phyloP scores from a whole-genome alignment of 92 coral and sea anemone genomes.

The Ricordea florida region DNA sequence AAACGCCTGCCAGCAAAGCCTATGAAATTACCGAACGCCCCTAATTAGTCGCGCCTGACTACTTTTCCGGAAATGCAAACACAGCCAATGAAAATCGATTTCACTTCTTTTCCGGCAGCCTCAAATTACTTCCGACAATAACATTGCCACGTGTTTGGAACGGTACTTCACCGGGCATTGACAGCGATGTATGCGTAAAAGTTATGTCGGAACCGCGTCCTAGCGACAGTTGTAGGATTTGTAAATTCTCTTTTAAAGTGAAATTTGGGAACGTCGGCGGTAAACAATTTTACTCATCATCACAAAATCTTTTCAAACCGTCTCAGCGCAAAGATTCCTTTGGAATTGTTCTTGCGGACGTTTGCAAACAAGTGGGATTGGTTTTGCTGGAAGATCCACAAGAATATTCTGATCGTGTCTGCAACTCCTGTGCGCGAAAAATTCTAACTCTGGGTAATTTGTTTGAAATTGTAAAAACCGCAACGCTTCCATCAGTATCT shows the following conservation, averaged over 20 bases:
- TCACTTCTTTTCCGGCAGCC: neutral
- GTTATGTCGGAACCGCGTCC: neutral
- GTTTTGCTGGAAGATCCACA: neutral
- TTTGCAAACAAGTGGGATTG: slow-evolving; percentile 26
- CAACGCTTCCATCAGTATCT: no score
- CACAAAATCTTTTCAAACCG: slow-evolving; percentile 19
- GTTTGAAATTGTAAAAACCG: slow-evolving; percentile 10
- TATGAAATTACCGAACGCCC: no score
- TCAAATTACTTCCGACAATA: slow-evolving; percentile 1
- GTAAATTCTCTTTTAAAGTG: slow-evolving; percentile 28
- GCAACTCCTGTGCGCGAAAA: no score
- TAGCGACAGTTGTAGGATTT: slow-evolving; percentile 33
- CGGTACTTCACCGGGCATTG: no score
- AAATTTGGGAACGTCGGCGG: slow-evolving; percentile 20
- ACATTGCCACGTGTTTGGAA: neutral
- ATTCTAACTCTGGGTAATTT: no score
- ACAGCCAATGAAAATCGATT: no score
- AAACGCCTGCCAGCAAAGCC: no score
- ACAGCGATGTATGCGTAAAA: neutral
- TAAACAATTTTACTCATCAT: neutral
- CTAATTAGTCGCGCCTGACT: no score
- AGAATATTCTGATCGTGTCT: slow-evolving; percentile 31
- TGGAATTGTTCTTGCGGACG: slow-evolving; percentile 36
- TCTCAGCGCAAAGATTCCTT: slow-evolving; percentile 37
- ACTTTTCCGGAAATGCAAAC: no score